These are phyloP conservation scores for Luperina testacea DNA, from an alignment of 2,888 invertebrate genomes.

Conservation along the genomic window DNA sequence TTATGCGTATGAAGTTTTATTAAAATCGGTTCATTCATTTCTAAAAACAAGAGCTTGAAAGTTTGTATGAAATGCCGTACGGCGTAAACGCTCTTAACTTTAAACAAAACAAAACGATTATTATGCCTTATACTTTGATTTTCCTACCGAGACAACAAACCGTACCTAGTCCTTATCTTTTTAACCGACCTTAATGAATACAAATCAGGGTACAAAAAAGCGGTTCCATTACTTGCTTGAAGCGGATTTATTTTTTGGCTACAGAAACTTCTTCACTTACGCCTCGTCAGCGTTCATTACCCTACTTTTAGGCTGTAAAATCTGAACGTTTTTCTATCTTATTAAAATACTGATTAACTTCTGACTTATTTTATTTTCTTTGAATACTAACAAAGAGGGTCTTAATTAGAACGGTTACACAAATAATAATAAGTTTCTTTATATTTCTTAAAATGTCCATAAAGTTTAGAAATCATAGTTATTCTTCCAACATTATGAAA, in stretches of 20 bases:
- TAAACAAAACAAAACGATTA: not conserved
- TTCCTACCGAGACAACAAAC: slow-evolving; percentile 1
- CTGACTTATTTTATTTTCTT: not conserved
- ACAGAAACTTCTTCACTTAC: not conserved
- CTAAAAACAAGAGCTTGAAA: too few species aligned
- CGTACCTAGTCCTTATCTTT: slow-evolving; percentile 9
- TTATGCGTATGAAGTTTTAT: too few species aligned
- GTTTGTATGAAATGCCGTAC: too few species aligned
- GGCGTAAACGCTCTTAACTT: too few species aligned
- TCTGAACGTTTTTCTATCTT: slow-evolving; percentile 16
- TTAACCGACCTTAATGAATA: slow-evolving; percentile 3
- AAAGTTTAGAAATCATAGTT: not conserved
- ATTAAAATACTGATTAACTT: slow-evolving; percentile 15
- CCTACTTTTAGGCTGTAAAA: slow-evolving; percentile 14
- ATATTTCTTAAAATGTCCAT: not conserved
- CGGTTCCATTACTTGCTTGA: slow-evolving; percentile 21
- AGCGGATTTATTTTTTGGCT: slow-evolving; percentile 28
- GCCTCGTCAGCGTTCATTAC: slow-evolving; percentile 29
- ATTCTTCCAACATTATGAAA: not conserved
- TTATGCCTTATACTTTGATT: not conserved
- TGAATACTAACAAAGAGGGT: not conserved
- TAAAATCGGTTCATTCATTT: too few species aligned
- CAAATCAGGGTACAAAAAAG: slow-evolving; percentile 29
- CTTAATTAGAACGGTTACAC: not conserved
- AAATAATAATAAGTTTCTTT: not conserved